Evolutionary conservation across 2,113 vertebrate species (phyloP), one percentile per base, ranked within the genome.

Genomic region (Strix aluco): DNA sequence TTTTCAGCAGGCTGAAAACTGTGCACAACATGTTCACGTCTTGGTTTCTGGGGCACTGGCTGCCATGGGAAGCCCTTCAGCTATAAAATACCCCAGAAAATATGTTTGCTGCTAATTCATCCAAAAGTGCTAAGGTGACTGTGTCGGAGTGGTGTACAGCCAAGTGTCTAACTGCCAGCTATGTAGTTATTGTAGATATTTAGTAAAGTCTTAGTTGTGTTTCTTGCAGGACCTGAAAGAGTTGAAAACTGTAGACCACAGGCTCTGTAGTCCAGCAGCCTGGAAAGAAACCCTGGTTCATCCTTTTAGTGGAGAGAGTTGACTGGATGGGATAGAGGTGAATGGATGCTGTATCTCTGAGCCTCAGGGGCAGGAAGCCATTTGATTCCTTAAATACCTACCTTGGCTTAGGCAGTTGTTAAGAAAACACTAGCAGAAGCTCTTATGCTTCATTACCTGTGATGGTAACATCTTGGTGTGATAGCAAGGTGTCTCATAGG

Each of bases 1-100:
- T 96, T 97, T 97, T 97, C 91, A 95, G 94, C 78, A 96, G 97
- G 77, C 90, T 94, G 94, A 96, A 95, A 97, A 94, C 63, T 74
- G 42, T 91, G 72, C 65, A 62, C 87, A 94, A 25, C 77, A 20
- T 22, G 17, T 93, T 75, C 74, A 29, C 65, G 32, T 95, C 90
- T 79, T 75, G 61, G 38, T 72, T 94, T 81, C 61, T 94, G 82
- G 79, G 81, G 8, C 36, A 26, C 11, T 85, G 85, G 92, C 89
- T 90, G 61, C 88, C 74, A 67, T 6, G 6, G 90, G 89, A 95
- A 87, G 44, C 62, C 47, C 47, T 94, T 91, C 57, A 69, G 69
- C 77, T 95, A 51, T 71, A 38, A 88, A 93, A 92, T 82, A 63
- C 27, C 18, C 38, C 54, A 49, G 81, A 86, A 95, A 74, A 73